phyloP scores from a whole-genome alignment of 2,797 vertebrate species.

The Pangasius djambal region DNA sequence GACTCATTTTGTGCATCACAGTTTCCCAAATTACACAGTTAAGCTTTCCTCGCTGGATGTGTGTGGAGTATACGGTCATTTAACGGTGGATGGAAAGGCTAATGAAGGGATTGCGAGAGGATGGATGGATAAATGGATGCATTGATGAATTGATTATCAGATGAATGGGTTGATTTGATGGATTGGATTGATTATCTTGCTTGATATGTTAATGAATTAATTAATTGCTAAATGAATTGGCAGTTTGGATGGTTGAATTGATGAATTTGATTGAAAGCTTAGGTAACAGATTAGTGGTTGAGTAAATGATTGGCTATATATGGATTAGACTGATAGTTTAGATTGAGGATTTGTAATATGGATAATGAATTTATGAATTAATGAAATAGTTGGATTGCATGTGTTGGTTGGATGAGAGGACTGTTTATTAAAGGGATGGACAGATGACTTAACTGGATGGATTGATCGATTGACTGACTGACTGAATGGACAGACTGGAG shows the following conservation, averaged over 20 bases:
- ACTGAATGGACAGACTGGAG: neutral
- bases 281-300: neutral
- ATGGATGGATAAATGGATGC: neutral
- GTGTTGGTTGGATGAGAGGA: neutral
- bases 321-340: neutral
- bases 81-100: neutral
- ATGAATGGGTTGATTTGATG: neutral
- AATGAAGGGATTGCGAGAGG: neutral
- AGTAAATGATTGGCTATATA: neutral
- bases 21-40: constrained; percentile 16
- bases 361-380: neutral
- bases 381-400: neutral
- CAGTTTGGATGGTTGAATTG: neutral
- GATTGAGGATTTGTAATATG: neutral
- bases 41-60: neutral
- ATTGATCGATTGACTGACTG: neutral
- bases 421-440: neutral
- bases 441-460: neutral
- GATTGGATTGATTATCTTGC: neutral
- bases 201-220: neutral
- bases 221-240: neutral
- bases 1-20: constrained; percentile 19
- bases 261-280: neutral
- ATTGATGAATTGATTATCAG: neutral
- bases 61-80: neutral